phyloP scores from a whole-genome alignment of 2,888 invertebrate species.

The Laothoe populi region DNA sequence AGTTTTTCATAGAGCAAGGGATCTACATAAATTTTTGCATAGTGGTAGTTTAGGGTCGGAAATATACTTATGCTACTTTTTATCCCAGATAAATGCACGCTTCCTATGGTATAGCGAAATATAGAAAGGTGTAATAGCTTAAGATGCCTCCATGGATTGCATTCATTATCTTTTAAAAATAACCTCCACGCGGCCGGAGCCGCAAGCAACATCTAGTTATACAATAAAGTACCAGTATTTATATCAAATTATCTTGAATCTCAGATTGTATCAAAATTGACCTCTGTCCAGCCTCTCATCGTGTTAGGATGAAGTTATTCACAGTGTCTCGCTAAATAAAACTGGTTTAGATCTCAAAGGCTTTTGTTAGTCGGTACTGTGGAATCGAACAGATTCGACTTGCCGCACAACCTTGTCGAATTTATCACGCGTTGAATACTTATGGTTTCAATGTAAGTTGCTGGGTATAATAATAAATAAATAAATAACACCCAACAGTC shows the following conservation, averaged over 20 bases:
- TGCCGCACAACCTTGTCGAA: constrained; percentile 22
- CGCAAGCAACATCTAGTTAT: not conserved
- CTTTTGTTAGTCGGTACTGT: constrained; percentile 27
- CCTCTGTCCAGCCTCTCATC: constrained; percentile 3
- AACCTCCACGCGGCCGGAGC: no score
- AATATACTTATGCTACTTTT: no score
- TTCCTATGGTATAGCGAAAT: no score
- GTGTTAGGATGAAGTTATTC: constrained; percentile 14
- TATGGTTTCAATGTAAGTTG: not conserved
- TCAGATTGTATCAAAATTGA: not conserved
- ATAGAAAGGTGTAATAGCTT: no score
- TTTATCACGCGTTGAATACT: constrained; percentile 27
- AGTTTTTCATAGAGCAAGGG: no score
- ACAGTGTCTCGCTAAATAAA: constrained; percentile 46
- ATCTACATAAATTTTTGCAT: no score
- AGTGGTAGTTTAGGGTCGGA: no score
- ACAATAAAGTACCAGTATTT: not conserved
- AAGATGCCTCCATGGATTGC: no score
- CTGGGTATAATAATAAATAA: not conserved
- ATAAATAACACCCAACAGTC: no score
- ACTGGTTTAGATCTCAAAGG: constrained; percentile 42
- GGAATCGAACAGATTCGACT: no score
- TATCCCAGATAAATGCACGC: no score
- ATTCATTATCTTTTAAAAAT: no score
- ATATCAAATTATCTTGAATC: not conserved